A percentile compares a stretch with the other conserved stretches of the same genome.
Evolutionary conservation across 2,888 invertebrate species (phyloP).

Genomic region (Myopa testacea): DNA sequence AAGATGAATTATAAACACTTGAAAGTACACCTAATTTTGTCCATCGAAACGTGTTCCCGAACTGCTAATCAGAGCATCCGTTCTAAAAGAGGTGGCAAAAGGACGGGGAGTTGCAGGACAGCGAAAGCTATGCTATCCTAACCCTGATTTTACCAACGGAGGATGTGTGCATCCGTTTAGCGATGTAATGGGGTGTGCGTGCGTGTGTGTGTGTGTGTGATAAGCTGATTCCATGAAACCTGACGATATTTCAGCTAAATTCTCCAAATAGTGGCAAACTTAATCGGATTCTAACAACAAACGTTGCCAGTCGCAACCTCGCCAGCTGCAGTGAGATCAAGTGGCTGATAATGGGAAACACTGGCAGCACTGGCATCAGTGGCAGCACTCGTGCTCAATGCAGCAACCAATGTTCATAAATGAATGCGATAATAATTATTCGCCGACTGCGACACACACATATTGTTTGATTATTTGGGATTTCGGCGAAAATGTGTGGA

Average conservation of each 20-base stretch:
- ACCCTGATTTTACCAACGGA: not conserved
- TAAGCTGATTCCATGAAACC: constrained; percentile 32
- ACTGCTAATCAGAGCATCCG: too few relatives aligned
- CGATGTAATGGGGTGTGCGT: not conserved
- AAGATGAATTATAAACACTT: too few relatives aligned
- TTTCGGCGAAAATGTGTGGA: constrained; percentile 6
- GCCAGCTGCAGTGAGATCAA: not conserved
- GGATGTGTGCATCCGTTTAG: not conserved
- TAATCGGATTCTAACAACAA: constrained; percentile 29
- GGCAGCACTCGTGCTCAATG: not conserved
- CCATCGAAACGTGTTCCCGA: too few relatives aligned
- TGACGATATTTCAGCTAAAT: constrained; percentile 25
- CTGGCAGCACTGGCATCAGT: not conserved
- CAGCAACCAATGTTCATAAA: not conserved
- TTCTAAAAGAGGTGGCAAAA: too few relatives aligned
- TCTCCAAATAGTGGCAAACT: constrained; percentile 16
- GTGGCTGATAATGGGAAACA: not conserved
- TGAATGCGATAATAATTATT: constrained; percentile 25
- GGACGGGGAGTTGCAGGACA: too few relatives aligned
- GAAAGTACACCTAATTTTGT: too few relatives aligned
- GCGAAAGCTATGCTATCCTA: too few relatives aligned
- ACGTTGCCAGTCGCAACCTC: not conserved
- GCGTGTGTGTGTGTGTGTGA: constrained; percentile 18
- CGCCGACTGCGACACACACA: constrained; percentile 4
- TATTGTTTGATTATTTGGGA: constrained; percentile 23